phyloP scores from a whole-genome alignment of 2,797 vertebrate genomes.

The Hydrophis major region DNA sequence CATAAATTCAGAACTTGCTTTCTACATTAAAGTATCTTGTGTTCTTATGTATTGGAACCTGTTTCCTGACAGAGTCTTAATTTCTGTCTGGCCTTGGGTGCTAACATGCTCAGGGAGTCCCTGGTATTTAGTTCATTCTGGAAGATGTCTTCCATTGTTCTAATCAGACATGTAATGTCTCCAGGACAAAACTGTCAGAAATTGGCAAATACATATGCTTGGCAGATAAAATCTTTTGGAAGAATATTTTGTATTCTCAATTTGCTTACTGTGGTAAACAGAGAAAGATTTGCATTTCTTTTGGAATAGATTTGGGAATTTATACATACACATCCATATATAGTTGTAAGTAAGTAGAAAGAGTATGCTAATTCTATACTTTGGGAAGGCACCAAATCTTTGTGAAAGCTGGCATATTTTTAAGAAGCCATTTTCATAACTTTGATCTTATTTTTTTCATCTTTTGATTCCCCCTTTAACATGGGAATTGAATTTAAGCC shows the following conservation, averaged over 20 bases:
- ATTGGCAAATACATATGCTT: background rate
- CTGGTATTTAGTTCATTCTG: background rate
- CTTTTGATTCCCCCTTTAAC: background rate
- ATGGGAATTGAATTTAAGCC: background rate
- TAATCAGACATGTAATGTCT: background rate
- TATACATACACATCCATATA: background rate
- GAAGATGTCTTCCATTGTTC: background rate
- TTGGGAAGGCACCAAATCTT: background rate
- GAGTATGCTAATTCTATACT: background rate
- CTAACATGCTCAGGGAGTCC: background rate
- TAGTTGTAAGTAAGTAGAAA: background rate
- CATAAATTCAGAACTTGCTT: background rate
- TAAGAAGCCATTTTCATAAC: background rate
- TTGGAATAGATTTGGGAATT: background rate
- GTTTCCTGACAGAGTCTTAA: background rate
- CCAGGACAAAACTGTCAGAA: background rate
- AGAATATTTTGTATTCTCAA: background rate
- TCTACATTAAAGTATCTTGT: background rate
- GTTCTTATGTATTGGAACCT: background rate
- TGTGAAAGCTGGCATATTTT: background rate
- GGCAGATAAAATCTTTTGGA: background rate
- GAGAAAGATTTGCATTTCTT: background rate
- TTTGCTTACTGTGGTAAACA: background rate
- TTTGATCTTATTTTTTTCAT: background rate
- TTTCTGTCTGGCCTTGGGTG: background rate